Evolutionary conservation across 2,888 invertebrate genomes (phyloP).

Genomic region (Mimas tiliae): DNA sequence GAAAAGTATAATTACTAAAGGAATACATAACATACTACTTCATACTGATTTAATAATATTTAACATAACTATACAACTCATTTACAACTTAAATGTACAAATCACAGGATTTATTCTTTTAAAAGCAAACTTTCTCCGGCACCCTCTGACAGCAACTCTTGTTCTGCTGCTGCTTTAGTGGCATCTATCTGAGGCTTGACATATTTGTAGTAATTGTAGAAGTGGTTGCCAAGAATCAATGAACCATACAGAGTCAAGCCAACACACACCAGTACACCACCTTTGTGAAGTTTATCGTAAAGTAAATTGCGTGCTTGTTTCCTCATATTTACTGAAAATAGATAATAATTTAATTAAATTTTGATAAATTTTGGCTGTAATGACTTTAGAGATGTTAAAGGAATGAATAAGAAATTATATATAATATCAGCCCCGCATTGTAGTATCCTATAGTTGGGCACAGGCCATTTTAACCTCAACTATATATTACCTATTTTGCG

Average conservation of each 20-base stretch:
- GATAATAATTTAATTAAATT: constrained; percentile 6
- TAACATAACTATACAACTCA: constrained; percentile 41
- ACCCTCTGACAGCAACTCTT: constrained; percentile 80
- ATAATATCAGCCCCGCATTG: no score
- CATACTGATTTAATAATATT: constrained; percentile 35
- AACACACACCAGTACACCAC: constrained; percentile 74
- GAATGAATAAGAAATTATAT: not conserved
- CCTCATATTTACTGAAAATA: constrained; percentile 65
- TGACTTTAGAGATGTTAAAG: not conserved
- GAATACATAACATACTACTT: not conserved
- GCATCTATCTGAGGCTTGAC: constrained; percentile 72
- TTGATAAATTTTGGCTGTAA: not conserved
- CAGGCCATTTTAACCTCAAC: no score
- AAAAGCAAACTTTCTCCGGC: constrained; percentile 64
- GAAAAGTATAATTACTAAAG: no score
- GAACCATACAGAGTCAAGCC: constrained; percentile 69
- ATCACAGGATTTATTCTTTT: constrained; percentile 41
- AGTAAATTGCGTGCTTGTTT: constrained; percentile 68
- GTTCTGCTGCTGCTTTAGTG: constrained; percentile 64
- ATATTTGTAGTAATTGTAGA: constrained; percentile 73
- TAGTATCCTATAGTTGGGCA: no score
- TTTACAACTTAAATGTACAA: constrained; percentile 47
- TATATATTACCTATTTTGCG: no score
- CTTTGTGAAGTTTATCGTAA: constrained; percentile 78
- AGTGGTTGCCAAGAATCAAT: constrained; percentile 62